A percentile compares a stretch with the other conserved stretches of the same genome.
These are phyloP conservation scores for Metacarcinus magister DNA, from an alignment of 2,888 invertebrate genomes.

Conservation along the genomic window DNA sequence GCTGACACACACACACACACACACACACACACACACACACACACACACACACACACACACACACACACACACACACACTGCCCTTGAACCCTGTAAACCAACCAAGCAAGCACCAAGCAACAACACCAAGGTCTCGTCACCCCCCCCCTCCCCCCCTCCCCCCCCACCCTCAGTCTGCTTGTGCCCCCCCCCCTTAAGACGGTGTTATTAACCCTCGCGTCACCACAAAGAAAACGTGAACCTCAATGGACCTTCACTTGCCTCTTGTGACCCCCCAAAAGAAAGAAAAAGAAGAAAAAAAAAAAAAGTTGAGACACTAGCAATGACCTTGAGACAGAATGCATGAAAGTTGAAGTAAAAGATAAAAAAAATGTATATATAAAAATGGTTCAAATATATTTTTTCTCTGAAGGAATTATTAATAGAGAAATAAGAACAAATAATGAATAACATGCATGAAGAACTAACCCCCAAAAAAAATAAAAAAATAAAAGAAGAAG, in stretches of 20 bases:
- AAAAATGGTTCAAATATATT: neutral
- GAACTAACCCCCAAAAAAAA: neutral
- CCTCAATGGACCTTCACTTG: neutral
- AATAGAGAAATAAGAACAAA: neutral
- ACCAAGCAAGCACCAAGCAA: neutral
- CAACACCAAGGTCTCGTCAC: neutral
- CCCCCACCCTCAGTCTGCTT: neutral
- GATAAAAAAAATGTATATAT: neutral
- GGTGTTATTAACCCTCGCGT: neutral
- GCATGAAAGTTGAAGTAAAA: neutral
- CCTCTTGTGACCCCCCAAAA: neutral
- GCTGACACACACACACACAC: neutral
- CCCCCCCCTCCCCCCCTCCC: neutral
- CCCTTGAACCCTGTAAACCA: neutral
- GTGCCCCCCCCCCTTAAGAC: neutral
- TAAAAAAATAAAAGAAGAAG: no score
- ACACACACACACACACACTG: neutral
- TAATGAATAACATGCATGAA: neutral
- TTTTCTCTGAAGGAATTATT: neutral
- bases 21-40: conserved; percentile 36
- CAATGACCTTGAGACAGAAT: neutral
- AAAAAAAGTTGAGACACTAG: neutral
- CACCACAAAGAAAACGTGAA: conserved; percentile 17
- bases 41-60: conserved; percentile 28
- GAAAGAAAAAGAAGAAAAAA: neutral